phyloP scores from a whole-genome alignment of 2,888 invertebrate genomes.

The Dorcus parallelipipedus region DNA sequence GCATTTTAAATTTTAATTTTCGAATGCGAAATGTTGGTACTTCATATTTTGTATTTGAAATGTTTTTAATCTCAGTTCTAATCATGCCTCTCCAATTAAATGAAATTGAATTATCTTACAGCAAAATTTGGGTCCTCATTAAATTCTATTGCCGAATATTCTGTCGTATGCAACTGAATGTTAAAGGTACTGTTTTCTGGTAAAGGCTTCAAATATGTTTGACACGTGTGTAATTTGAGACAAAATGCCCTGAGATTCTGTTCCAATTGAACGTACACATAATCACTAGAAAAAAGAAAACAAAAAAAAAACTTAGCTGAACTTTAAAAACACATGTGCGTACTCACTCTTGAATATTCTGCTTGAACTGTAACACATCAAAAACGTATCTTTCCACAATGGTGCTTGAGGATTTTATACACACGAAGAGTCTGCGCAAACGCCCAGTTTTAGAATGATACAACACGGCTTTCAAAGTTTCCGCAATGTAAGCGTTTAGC shows the following conservation, averaged over 20 bases:
- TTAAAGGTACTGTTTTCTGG: conserved; percentile 58
- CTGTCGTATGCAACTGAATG: conserved; percentile 59
- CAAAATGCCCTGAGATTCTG: conserved; percentile 60
- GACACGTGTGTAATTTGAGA: conserved; percentile 54
- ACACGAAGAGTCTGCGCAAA: conserved; percentile 53
- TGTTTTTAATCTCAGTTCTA: neutral
- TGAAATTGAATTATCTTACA: conserved; percentile 28
- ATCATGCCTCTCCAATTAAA: neutral
- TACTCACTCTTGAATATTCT: neutral
- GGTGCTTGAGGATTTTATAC: conserved; percentile 46
- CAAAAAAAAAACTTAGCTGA: conserved; percentile 21
- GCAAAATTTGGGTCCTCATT: conserved; percentile 54
- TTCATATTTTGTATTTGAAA: no score
- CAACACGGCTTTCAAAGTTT: conserved; percentile 52
- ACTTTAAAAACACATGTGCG: conserved; percentile 25
- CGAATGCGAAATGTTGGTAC: no score
- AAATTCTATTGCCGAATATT: conserved; percentile 56
- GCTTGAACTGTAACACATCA: conserved; percentile 41
- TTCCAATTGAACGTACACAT: conserved; percentile 61
- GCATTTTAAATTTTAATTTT: no score
- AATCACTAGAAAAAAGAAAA: conserved; percentile 48
- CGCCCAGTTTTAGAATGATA: conserved; percentile 53
- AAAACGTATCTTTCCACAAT: conserved; percentile 52
- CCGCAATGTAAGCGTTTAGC: conserved; percentile 60
- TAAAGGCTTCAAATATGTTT: conserved; percentile 50